Conservation (phyloP, 2,888 invertebrate species). For the Aromia moschata region DNA sequence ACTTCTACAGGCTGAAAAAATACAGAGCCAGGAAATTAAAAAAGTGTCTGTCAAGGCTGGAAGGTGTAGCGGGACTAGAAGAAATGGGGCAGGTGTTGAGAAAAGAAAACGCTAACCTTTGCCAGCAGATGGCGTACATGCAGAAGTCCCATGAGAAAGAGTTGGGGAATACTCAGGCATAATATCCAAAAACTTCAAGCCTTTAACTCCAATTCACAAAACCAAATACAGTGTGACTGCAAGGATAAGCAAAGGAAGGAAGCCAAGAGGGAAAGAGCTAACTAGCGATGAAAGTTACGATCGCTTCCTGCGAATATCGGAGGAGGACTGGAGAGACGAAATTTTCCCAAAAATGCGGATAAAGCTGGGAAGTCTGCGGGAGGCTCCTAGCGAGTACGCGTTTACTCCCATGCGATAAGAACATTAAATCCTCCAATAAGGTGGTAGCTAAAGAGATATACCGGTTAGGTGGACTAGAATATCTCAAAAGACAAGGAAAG, state of each 20-base stretch:
- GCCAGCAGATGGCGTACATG: too few species aligned
- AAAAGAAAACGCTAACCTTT: neutral
- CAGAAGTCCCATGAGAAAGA: too few species aligned
- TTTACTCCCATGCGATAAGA: neutral
- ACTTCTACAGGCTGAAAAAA: too few species aligned
- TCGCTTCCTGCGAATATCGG: neutral
- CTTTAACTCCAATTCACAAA: too few species aligned
- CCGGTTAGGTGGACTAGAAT: neutral
- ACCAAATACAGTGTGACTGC: neutral
- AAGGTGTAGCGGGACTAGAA: neutral
- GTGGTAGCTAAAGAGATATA: neutral
- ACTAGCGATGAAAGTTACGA: neutral
- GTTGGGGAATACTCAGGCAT: too few species aligned
- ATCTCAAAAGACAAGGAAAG: neutral
- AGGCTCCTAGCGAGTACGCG: neutral
- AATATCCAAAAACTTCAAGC: too few species aligned
- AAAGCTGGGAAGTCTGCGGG: neutral
- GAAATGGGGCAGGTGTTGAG: neutral
- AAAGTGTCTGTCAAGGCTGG: too few species aligned
- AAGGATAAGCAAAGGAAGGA: neutral
- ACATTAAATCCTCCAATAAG: neutral
- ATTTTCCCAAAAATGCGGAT: neutral
- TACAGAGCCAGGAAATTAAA: too few species aligned
- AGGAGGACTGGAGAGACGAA: neutral
- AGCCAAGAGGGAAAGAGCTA: neutral